phyloP scores from a whole-genome alignment of 2,797 vertebrate genomes.

The Taenioides sp. region DNA sequence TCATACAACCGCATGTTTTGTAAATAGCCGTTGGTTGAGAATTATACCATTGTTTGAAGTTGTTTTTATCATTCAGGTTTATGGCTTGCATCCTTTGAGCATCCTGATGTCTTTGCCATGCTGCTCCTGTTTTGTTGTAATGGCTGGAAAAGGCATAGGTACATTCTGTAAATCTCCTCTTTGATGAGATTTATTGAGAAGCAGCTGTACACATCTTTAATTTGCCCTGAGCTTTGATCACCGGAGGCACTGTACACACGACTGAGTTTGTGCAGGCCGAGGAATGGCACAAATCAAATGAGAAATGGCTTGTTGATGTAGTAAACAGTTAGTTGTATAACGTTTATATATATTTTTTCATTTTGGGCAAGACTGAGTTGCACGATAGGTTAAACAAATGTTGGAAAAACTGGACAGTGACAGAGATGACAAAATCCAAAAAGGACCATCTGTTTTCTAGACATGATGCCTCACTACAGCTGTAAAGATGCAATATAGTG shows the following conservation, averaged over 20 bases:
- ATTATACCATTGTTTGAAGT: neutral
- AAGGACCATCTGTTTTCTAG: neutral
- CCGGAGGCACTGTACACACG: conserved; percentile 15
- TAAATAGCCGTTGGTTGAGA: neutral
- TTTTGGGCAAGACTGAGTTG: neutral
- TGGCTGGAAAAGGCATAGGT: conserved; percentile 29
- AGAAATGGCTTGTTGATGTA: neutral
- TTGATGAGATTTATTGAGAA: conserved; percentile 55
- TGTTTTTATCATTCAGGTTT: conserved; percentile 25
- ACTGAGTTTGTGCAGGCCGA: conserved; percentile 14
- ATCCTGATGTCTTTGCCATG: conserved; percentile 63
- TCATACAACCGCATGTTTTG: neutral
- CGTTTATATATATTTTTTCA: neutral
- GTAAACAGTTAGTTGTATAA: conserved; percentile 6
- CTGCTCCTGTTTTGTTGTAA: conserved; percentile 33
- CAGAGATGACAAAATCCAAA: neutral
- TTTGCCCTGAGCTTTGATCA: conserved; percentile 45
- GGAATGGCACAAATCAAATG: conserved; percentile 7
- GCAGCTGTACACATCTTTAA: conserved; percentile 42
- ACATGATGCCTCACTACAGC: neutral
- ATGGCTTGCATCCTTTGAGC: conserved; percentile 7
- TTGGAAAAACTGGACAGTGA: neutral
- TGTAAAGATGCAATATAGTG: neutral
- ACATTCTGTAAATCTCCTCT: conserved; percentile 36
- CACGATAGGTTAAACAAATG: neutral